A percentile compares a stretch with the other conserved stretches of the same genome.
phyloP scores from a whole-genome alignment of 2,113 vertebrate species.

The Misgurnus mizolepis region DNA sequence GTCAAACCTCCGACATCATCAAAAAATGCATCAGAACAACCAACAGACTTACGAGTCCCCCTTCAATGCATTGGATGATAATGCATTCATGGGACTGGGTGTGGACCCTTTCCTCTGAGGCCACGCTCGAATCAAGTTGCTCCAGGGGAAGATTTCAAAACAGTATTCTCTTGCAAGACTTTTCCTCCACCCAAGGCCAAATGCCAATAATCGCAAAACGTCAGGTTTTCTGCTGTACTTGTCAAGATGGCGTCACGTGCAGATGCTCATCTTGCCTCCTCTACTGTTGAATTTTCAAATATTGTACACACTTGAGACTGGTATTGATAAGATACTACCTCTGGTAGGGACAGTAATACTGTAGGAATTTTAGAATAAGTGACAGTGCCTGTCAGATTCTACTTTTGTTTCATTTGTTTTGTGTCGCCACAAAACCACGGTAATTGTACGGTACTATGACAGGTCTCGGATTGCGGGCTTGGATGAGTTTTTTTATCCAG shows the following conservation, averaged over 20 bases:
- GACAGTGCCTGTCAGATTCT: conserved; percentile 59
- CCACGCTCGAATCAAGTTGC: conserved; percentile 20
- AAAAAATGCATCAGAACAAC: conserved; percentile 81
- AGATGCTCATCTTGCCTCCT: conserved; percentile 67
- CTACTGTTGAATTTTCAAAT: conserved; percentile 57
- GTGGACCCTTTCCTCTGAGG: conserved; percentile 72
- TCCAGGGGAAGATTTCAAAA: conserved; percentile 51
- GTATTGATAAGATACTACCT: conserved; percentile 56
- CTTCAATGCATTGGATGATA: conserved; percentile 73
- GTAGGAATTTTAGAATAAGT: conserved; percentile 58
- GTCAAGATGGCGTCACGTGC: conserved; percentile 59
- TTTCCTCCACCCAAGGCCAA: conserved; percentile 46
- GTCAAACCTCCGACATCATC: conserved; percentile 81
- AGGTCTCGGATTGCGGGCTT: conserved; percentile 41
- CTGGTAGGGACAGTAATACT: conserved; percentile 59
- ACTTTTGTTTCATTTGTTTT: conserved; percentile 45
- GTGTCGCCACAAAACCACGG: conserved; percentile 46
- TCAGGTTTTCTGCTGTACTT: conserved; percentile 60
- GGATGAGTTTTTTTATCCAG: conserved; percentile 36
- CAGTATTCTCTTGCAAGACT: conserved; percentile 49
- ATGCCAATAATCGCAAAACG: conserved; percentile 71
- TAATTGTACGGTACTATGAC: conserved; percentile 52
- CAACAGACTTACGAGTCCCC: conserved; percentile 72
- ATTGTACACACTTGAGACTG: conserved; percentile 61
- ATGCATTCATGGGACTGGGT: conserved; percentile 75